Evolutionary conservation across 1,140 invertebrate genomes (phyloP).

Genomic region (Microplitis demolitor): DNA sequence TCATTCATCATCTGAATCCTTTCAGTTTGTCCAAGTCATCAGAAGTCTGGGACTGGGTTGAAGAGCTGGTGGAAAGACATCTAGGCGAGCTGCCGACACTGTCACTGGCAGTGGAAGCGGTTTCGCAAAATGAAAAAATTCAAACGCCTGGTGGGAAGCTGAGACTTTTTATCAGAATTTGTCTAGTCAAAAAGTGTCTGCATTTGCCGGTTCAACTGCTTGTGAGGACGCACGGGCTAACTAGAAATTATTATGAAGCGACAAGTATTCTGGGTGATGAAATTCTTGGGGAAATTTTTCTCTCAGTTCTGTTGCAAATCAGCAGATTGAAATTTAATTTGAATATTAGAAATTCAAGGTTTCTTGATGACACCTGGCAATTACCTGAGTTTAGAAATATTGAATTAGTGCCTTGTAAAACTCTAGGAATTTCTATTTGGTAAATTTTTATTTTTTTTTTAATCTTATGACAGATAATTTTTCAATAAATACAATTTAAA

Average conservation of each 20-base stretch:
- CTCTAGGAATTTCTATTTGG: conserved; percentile 64
- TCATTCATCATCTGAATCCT: conserved; percentile 46
- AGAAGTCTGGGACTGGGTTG: conserved; percentile 62
- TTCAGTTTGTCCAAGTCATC: conserved; percentile 52
- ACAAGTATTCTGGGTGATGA: conserved; percentile 63
- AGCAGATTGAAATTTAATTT: conserved; percentile 63
- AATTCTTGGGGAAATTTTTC: conserved; percentile 65
- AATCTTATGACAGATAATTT: no score
- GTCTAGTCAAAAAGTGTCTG: conserved; percentile 64
- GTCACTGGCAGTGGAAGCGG: conserved; percentile 55
- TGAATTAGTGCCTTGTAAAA: conserved; percentile 65
- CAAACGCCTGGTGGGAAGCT: conserved; percentile 60
- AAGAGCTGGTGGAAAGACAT: conserved; percentile 51
- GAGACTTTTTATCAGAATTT: conserved; percentile 63
- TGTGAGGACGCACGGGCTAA: conserved; percentile 45
- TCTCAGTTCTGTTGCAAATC: conserved; percentile 65
- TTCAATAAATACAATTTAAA: no score
- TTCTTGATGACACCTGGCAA: conserved; percentile 65
- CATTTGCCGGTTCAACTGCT: conserved; percentile 63
- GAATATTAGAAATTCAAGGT: conserved; percentile 61
- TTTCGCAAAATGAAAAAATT: conserved; percentile 55
- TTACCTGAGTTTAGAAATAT: conserved; percentile 58
- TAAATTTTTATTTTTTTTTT: conserved; percentile 32
- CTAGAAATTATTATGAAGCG: conserved; percentile 44
- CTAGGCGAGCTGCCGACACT: conserved; percentile 52